Evolutionary conservation across 1,140 invertebrate genomes (phyloP).

Genomic region (Lasioglossum albipes): DNA sequence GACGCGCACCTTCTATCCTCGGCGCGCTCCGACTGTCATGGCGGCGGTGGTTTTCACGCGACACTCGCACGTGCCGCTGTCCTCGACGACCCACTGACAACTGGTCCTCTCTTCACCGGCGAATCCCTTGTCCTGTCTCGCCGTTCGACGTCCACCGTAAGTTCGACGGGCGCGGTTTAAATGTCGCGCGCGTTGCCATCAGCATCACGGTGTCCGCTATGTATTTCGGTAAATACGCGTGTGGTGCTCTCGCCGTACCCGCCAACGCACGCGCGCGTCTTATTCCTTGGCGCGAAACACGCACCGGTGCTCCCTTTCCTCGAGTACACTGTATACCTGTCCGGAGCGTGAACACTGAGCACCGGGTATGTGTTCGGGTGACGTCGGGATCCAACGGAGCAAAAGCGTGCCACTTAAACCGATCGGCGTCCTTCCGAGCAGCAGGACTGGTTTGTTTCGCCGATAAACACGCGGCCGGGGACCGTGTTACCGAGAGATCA

Average conservation of each 20-base stretch:
- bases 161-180: neutral
- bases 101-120: too few relatives aligned
- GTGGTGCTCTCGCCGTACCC: neutral
- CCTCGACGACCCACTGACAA: neutral
- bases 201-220: conserved; percentile 37
- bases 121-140: neutral
- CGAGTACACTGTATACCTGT: neutral
- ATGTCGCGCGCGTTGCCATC: neutral
- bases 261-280: too few relatives aligned
- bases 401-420: conserved; percentile 35
- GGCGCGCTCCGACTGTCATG: conserved; percentile 12
- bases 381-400: neutral
- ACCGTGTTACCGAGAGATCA: neutral
- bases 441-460: conserved; percentile 12
- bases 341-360: too few relatives aligned
- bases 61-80: conserved; percentile 19
- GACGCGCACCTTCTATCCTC: neutral
- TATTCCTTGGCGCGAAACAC: neutral
- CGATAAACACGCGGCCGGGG: conserved; percentile 8
- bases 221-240: too few relatives aligned
- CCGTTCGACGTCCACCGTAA: neutral
- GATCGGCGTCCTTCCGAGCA: neutral
- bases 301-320: neutral
- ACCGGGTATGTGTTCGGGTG: neutral
- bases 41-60: neutral